A percentile compares a stretch with the other conserved stretches of the same genome.
phyloP scores from a whole-genome alignment of 2,113 vertebrate species.

The Ranitomeya variabilis region DNA sequence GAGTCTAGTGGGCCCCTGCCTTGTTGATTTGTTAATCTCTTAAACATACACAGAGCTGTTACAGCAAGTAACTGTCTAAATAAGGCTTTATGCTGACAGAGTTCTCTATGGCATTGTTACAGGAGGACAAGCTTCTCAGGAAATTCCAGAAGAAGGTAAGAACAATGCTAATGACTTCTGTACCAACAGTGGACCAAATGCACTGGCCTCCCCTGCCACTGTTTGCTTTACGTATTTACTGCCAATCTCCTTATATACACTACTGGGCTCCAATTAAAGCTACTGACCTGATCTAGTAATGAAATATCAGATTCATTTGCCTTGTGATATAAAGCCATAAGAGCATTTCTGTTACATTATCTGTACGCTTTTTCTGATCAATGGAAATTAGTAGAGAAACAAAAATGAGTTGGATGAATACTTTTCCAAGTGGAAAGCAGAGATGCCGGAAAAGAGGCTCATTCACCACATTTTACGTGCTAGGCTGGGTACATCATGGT shows the following conservation, averaged over 20 bases:
- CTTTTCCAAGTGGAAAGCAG: too few species aligned
- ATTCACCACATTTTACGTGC: too few species aligned
- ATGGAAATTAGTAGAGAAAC: neutral
- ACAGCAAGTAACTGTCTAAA: slow-evolving; percentile 48
- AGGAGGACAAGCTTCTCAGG: slow-evolving; percentile 36
- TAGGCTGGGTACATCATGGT: too few species aligned
- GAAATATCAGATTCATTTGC: neutral
- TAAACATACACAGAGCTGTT: slow-evolving; percentile 56
- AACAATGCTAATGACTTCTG: slow-evolving; percentile 51
- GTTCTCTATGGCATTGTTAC: slow-evolving; percentile 41
- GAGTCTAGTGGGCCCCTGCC: slow-evolving; percentile 4
- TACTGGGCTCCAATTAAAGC: neutral
- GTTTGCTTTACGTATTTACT: slow-evolving; percentile 28
- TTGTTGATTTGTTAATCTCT: slow-evolving; percentile 52
- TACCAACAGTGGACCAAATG: slow-evolving; percentile 24
- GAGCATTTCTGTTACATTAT: neutral
- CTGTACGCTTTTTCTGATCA: neutral
- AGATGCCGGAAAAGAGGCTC: too few species aligned
- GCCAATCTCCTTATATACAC: slow-evolving; percentile 7
- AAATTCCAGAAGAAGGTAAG: slow-evolving; percentile 51
- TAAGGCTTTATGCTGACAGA: slow-evolving; percentile 34
- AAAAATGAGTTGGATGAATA: too few species aligned
- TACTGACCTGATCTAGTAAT: neutral
- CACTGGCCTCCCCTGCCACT: neutral
- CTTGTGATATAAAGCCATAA: neutral